These are phyloP conservation scores for Forbesichthys papilliferus DNA, from an alignment of 2,113 vertebrate genomes.

Conservation along the genomic window DNA sequence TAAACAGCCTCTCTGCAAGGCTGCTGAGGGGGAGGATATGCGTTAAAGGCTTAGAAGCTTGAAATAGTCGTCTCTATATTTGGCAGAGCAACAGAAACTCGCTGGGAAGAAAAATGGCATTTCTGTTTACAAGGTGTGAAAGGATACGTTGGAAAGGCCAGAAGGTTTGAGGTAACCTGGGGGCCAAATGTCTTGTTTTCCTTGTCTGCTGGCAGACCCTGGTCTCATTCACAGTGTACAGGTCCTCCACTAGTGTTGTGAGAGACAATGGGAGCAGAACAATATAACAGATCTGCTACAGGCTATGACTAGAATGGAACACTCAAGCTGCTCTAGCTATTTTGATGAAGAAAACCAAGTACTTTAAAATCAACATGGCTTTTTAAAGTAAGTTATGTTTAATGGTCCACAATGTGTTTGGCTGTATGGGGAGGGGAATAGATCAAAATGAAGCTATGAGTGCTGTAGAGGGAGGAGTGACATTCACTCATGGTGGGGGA, in stretches of 20 bases:
- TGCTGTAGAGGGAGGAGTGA: no score
- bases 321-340: background rate
- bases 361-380: no score
- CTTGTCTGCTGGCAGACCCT: constrained; percentile 4
- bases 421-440: no score
- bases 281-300: constrained; percentile 1
- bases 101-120: constrained; percentile 31
- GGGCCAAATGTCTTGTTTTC: constrained; percentile 3
- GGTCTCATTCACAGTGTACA: background rate
- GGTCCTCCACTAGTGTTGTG: background rate
- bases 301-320: no score
- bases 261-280: constrained; percentile 13
- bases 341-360: no score
- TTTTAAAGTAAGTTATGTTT: no score
- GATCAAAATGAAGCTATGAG: no score
- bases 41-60: constrained; percentile 40
- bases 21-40: constrained; percentile 60
- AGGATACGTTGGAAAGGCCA: constrained; percentile 25
- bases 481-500: no score
- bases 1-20: constrained; percentile 44
- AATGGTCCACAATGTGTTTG: no score
- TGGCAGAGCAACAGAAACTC: constrained; percentile 30
- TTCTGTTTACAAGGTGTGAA: constrained; percentile 38
- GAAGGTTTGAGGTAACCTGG: constrained; percentile 10
- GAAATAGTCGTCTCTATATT: constrained; percentile 61